Conservation (phyloP, 2,113 vertebrate species). For the Anthoscopus minutus region DNA sequence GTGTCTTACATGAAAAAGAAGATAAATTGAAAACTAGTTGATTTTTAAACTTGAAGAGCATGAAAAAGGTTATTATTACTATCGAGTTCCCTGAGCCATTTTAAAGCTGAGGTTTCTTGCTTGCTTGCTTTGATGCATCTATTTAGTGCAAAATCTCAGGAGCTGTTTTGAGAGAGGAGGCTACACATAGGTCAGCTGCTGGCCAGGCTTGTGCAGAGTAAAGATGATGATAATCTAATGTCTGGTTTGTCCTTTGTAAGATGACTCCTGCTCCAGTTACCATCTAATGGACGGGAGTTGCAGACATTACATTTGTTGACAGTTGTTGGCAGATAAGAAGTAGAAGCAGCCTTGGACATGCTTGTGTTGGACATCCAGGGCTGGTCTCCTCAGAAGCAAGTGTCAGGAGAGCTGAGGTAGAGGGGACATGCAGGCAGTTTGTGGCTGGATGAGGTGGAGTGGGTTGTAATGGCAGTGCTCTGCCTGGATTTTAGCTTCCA, state of each 20-base stretch:
- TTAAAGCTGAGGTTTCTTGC: background rate
- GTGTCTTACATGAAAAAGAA: background rate
- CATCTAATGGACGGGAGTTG: background rate
- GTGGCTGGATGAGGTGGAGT: background rate
- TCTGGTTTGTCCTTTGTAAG: background rate
- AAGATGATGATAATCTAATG: background rate
- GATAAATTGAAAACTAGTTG: background rate
- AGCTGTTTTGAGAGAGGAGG: background rate
- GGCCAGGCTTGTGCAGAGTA: background rate
- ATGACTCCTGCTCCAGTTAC: background rate
- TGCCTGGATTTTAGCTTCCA: background rate
- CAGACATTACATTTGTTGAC: background rate
- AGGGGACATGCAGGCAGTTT: background rate
- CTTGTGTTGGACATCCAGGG: background rate
- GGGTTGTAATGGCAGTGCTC: background rate
- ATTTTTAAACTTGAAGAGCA: background rate
- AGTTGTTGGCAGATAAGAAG: background rate
- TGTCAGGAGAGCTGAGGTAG: background rate
- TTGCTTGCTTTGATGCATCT: background rate
- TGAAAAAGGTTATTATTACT: background rate
- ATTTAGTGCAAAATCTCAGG: background rate
- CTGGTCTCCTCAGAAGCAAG: background rate
- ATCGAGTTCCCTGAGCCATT: accelerated
- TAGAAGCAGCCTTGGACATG: background rate
- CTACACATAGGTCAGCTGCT: background rate